Evolutionary conservation across 2,888 invertebrate genomes (phyloP).

Genomic region (Platerodrilus igneus): DNA sequence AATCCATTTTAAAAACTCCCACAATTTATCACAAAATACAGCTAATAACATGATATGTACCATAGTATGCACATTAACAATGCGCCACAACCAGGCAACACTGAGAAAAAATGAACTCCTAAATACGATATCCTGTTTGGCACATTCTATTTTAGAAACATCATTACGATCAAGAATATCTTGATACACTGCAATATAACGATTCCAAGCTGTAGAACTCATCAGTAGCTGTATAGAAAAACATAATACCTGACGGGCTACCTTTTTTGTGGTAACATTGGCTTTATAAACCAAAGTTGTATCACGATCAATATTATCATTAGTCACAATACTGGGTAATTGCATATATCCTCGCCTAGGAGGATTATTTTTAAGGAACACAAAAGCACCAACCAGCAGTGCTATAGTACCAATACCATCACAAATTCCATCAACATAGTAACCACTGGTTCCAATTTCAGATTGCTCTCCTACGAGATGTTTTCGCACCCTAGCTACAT

Average conservation of each 20-base stretch:
- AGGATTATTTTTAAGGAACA: conserved; percentile 68
- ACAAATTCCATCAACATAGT: conserved; percentile 77
- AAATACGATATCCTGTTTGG: conserved; percentile 58
- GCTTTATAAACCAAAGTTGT: conserved; percentile 61
- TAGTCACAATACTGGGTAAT: conserved; percentile 54
- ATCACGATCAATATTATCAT: conserved; percentile 46
- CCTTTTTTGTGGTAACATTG: conserved; percentile 62
- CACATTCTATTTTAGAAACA: conserved; percentile 51
- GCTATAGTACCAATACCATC: conserved; percentile 73
- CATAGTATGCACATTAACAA: conserved; percentile 74
- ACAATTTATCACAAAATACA: conserved; percentile 76
- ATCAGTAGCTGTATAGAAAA: conserved; percentile 68
- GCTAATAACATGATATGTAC: conserved; percentile 69
- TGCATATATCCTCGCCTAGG: conserved; percentile 70
- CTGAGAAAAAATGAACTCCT: conserved; percentile 70
- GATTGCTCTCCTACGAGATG: conserved; percentile 73
- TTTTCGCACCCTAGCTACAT: conserved; percentile 73
- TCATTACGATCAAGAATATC: conserved; percentile 65
- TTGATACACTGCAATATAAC: conserved; percentile 76
- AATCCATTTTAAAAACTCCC: conserved; percentile 67
- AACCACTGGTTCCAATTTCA: conserved; percentile 75
- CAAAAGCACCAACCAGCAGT: conserved; percentile 63
- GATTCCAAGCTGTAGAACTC: conserved; percentile 78
- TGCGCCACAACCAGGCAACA: conserved; percentile 70
- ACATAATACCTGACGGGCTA: conserved; percentile 60